These are phyloP conservation scores for Pteromalus puparum DNA, from an alignment of 1,140 invertebrate species.

Conservation along the genomic window DNA sequence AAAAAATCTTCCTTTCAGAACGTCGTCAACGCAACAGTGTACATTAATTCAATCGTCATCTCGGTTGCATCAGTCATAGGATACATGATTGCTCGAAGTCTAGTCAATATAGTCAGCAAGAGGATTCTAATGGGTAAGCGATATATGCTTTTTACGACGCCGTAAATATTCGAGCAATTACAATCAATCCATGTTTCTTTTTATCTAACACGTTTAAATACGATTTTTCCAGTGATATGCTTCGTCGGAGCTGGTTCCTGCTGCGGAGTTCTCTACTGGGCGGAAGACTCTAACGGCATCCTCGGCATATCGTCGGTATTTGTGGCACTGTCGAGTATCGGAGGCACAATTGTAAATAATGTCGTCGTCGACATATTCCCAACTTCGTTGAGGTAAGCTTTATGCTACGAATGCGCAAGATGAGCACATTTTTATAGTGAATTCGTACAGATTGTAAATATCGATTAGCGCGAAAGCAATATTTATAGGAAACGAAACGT, in stretches of 20 bases:
- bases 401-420: not conserved
- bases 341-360: slow-evolving; percentile 66
- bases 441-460: not conserved
- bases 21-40: slow-evolving; percentile 64
- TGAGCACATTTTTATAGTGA: not conserved
- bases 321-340: slow-evolving; percentile 68
- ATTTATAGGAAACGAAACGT: too few species aligned
- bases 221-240: slow-evolving; percentile 64
- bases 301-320: slow-evolving; percentile 67
- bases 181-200: not conserved
- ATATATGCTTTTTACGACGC: not conserved
- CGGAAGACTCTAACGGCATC: slow-evolving; percentile 62
- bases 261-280: slow-evolving; percentile 67
- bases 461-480: not conserved
- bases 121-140: slow-evolving; percentile 66
- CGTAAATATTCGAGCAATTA: not conserved
- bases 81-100: slow-evolving; percentile 67
- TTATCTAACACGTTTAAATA: slow-evolving; percentile 35
- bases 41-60: slow-evolving; percentile 72
- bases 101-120: slow-evolving; percentile 70
- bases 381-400: slow-evolving; percentile 64
- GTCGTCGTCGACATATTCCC: slow-evolving; percentile 69
- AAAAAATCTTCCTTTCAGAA: slow-evolving; percentile 30
- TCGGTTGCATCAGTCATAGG: slow-evolving; percentile 68
- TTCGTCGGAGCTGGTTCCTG: slow-evolving; percentile 64